Evolutionary conservation across 2,888 invertebrate species (phyloP).

Genomic region (Quadroppia sp.): DNA sequence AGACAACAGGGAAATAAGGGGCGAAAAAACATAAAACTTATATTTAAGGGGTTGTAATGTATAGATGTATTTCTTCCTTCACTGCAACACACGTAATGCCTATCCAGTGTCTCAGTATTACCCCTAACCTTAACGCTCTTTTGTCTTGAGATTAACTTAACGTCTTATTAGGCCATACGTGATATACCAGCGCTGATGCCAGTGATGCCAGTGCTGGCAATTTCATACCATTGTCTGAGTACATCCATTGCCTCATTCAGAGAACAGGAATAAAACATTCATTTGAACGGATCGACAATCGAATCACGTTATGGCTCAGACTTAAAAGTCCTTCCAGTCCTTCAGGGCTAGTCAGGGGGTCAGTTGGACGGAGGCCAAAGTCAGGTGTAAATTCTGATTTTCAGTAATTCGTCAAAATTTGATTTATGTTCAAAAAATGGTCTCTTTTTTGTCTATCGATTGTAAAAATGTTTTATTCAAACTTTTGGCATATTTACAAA

Average conservation of each 20-base stretch:
- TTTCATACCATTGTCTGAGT: background rate
- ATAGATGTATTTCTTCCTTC: background rate
- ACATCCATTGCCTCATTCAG: background rate
- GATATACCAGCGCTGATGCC: background rate
- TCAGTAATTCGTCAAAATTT: no score
- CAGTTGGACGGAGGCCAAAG: no score
- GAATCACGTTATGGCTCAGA: conserved; percentile 7
- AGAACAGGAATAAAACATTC: background rate
- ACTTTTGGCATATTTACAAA: no score
- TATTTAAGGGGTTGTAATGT: background rate
- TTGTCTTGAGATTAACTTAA: background rate
- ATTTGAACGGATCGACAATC: conserved; percentile 2
- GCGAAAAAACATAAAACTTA: background rate
- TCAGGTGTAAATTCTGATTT: no score
- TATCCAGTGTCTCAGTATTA: background rate
- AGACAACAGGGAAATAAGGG: background rate
- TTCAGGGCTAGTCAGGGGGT: background rate
- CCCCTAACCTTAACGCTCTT: background rate
- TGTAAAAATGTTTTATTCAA: no score
- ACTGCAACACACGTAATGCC: background rate
- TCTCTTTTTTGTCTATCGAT: no score
- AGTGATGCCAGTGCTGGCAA: background rate
- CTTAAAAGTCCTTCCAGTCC: background rate
- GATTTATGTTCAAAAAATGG: no score
- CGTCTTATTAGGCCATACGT: conserved; percentile 2